Percentiles rank a stretch among this genome's conserved stretches.
Evolutionary conservation across 2,888 invertebrate genomes (phyloP).

Genomic region (Diplazon laetatorius): DNA sequence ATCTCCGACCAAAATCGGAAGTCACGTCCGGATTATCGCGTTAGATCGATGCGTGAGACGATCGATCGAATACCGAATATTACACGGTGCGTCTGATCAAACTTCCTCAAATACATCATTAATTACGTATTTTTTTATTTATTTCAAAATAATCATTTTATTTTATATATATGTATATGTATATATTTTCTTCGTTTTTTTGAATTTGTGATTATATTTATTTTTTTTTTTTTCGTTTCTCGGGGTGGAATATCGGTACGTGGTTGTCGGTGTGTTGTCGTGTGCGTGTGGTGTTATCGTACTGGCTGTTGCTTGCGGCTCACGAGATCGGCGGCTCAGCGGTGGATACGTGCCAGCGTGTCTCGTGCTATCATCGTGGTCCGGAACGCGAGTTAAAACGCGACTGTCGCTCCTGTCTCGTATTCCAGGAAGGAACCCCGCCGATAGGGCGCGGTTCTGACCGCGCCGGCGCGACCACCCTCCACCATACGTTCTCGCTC

Average conservation of each 20-base stretch:
- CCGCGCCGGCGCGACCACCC: slow-evolving; percentile 76
- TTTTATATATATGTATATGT: not conserved
- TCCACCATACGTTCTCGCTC: slow-evolving; percentile 59
- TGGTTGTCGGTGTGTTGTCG: not conserved
- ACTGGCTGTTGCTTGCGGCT: slow-evolving; percentile 36
- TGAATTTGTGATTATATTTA: not conserved
- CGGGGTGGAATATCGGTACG: not conserved
- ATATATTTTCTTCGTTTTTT: slow-evolving; percentile 1
- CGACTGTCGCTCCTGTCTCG: slow-evolving; percentile 70
- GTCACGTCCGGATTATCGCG: slow-evolving; percentile 2
- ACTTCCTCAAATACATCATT: too few species aligned
- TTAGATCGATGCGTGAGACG: slow-evolving; percentile 26
- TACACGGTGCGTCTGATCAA: slow-evolving; percentile 15
- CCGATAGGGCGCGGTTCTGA: slow-evolving; percentile 81
- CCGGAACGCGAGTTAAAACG: slow-evolving; percentile 73
- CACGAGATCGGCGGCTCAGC: slow-evolving; percentile 30
- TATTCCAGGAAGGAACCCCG: slow-evolving; percentile 71
- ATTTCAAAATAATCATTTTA: not conserved
- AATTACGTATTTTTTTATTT: slow-evolving; percentile 7
- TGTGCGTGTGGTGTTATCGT: slow-evolving; percentile 2
- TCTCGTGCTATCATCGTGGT: slow-evolving; percentile 67
- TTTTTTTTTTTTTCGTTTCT: not conserved
- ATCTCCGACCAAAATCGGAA: slow-evolving; percentile 39
- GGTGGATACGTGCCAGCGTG: slow-evolving; percentile 63
- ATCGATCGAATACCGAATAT: slow-evolving; percentile 41